phyloP scores from a whole-genome alignment of 1,140 invertebrate species.

The Leptinotarsa lineolata region DNA sequence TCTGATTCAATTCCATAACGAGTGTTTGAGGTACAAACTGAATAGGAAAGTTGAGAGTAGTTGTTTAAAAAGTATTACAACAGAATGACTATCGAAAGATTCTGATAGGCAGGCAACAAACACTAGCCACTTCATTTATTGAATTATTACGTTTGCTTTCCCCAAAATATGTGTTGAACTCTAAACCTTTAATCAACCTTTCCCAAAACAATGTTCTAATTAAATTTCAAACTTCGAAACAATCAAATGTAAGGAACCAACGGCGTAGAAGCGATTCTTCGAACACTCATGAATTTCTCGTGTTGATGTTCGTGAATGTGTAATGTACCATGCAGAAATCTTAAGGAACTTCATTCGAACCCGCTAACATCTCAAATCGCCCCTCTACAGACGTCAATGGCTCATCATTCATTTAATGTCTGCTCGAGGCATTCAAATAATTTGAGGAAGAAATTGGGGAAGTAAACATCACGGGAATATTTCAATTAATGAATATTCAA shows the following conservation, averaged over 20 bases:
- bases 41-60: too few relatives aligned
- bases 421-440: slow-evolving; percentile 27
- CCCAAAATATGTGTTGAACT: too few relatives aligned
- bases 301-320: slow-evolving; percentile 24
- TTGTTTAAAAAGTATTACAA: too few relatives aligned
- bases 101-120: too few relatives aligned
- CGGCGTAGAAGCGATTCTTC: background rate
- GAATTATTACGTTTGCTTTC: too few relatives aligned
- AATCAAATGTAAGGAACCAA: background rate
- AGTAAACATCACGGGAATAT: slow-evolving; percentile 12
- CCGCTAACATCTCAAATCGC: slow-evolving; percentile 17
- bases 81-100: too few relatives aligned
- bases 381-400: slow-evolving; percentile 19
- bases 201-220: background rate
- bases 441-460: slow-evolving; percentile 20
- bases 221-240: background rate
- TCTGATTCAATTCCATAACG: too few relatives aligned
- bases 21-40: too few relatives aligned
- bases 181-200: too few relatives aligned
- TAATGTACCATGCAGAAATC: slow-evolving; percentile 25
- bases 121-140: too few relatives aligned
- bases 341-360: slow-evolving; percentile 17
- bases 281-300: slow-evolving; percentile 26
- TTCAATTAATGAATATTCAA: slow-evolving; percentile 7
- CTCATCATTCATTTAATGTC: slow-evolving; percentile 27